phyloP scores from a whole-genome alignment of 2,888 invertebrate species.

The Cephus runcator region DNA sequence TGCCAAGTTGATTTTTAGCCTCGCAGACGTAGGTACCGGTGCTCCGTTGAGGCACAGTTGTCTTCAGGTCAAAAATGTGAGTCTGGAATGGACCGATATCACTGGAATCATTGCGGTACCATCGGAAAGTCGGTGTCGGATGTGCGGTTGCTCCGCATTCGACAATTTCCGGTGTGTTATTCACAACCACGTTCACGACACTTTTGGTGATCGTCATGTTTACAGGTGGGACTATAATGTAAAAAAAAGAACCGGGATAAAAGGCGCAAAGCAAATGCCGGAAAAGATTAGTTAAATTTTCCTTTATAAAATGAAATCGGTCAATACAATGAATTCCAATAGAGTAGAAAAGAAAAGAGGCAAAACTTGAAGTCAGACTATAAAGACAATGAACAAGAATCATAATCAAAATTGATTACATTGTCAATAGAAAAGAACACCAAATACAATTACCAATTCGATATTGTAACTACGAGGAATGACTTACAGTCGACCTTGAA shows the following conservation, averaged over 20 bases:
- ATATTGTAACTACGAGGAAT: background rate
- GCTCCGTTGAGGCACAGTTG: conserved; percentile 76
- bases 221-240: conserved; percentile 80
- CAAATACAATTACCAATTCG: too few relatives aligned
- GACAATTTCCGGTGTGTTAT: conserved; percentile 70
- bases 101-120: conserved; percentile 74
- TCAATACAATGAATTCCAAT: too few relatives aligned
- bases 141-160: conserved; percentile 74
- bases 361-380: too few relatives aligned
- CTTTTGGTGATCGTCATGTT: conserved; percentile 78
- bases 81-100: conserved; percentile 65
- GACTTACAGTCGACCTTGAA: conserved; percentile 91
- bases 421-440: too few relatives aligned
- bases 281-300: background rate
- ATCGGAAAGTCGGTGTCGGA: conserved; percentile 78
- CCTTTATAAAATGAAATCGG: too few relatives aligned
- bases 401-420: too few relatives aligned
- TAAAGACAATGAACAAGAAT: too few relatives aligned
- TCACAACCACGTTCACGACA: conserved; percentile 69
- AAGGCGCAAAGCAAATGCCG: background rate
- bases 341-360: too few relatives aligned
- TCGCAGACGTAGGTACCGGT: conserved; percentile 84
- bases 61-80: conserved; percentile 72
- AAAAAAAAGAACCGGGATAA: conserved; percentile 18
- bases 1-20: conserved; percentile 84